Evolutionary conservation across 2,113 vertebrate genomes (phyloP), one percentile per base, ranked within the genome.

Genomic region (Periophthalmodon schlosseri): DNA sequence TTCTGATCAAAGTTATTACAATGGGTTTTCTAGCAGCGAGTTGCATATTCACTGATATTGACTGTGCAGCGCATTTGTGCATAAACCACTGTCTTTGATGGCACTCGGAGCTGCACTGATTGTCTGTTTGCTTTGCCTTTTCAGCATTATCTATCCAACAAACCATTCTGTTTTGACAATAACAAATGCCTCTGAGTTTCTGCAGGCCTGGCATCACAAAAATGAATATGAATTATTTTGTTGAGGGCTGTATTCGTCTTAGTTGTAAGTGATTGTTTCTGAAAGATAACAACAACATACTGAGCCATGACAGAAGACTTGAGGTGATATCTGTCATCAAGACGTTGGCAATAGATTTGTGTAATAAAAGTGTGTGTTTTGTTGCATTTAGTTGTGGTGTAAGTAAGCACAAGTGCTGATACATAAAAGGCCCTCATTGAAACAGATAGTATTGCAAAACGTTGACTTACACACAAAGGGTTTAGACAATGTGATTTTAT

Each of bases 81-180:
- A 46, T 68, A 63, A 70, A 81, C 36, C 36, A 57, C 39, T 68
- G 34, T 56, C 56, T 61, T 46, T 61, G 60, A 58, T 73, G 71
- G 67, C 36, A 61, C 57, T 28, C 39, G 36, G 34, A 69, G 39
- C 67, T 72, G 64, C 68, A 75, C 24, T 56, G 67, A 76, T 56
- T 52, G 52, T 75, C 79, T 70, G 16, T 49, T 61, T 69, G 64
- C 64, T 39, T 83, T 86, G 70, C 58, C 60, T 74, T 69, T 77
- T 75, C 52, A 66, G 60, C 28, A 68, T 79, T 82, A 86, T 87
- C 75, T 82, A 79, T 86, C 83, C 61, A 84, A 82, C 78, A 81
- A 77, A 66, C 50, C 54, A 61, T 72, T 79, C 76, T 79, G 65
- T 82, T 86, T 80, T 85, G 78, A 84, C 75, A 86, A 74, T 76